Evolutionary conservation across 2,888 invertebrate species (phyloP).

Genomic region (Dasysyrphus albostriatus): DNA sequence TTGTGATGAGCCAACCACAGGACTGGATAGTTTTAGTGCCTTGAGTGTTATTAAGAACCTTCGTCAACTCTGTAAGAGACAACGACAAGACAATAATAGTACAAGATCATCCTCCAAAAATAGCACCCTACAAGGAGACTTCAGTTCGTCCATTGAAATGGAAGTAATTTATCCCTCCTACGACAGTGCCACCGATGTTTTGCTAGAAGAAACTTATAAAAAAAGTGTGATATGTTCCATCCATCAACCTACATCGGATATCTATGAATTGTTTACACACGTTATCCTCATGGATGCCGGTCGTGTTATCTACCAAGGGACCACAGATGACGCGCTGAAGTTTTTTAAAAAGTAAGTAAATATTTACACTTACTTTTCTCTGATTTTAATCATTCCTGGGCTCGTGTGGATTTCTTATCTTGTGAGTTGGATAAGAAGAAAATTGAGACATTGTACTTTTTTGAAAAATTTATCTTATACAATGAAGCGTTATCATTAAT

Average conservation of each 20-base stretch:
- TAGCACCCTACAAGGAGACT: conserved; percentile 77
- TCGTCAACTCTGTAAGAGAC: conserved; percentile 85
- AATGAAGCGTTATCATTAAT: background rate
- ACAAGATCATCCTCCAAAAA: conserved; percentile 78
- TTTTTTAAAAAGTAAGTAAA: conserved; percentile 88
- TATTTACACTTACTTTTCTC: background rate
- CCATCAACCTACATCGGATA: conserved; percentile 95
- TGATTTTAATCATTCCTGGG: background rate
- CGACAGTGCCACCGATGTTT: conserved; percentile 78
- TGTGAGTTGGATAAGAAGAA: background rate
- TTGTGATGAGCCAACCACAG: conserved; percentile 97
- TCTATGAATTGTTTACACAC: conserved; percentile 92
- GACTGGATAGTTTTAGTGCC: conserved; percentile 95
- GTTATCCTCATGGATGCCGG: conserved; percentile 91
- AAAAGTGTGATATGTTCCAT: conserved; percentile 94
- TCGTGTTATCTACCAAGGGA: conserved; percentile 91
- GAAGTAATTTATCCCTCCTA: conserved; percentile 78
- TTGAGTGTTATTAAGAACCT: conserved; percentile 90
- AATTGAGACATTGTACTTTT: conserved; percentile 3
- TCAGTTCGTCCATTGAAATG: conserved; percentile 81
- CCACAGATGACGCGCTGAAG: conserved; percentile 87
- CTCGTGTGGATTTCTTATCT: conserved; percentile 42
- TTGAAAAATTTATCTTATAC: background rate
- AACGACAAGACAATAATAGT: conserved; percentile 78
- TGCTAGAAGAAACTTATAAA: conserved; percentile 78